Percentiles rank a stretch among this genome's conserved stretches.
These are phyloP conservation scores for Branchellion lobata DNA, from an alignment of 2,888 invertebrate species.

Conservation along the genomic window DNA sequence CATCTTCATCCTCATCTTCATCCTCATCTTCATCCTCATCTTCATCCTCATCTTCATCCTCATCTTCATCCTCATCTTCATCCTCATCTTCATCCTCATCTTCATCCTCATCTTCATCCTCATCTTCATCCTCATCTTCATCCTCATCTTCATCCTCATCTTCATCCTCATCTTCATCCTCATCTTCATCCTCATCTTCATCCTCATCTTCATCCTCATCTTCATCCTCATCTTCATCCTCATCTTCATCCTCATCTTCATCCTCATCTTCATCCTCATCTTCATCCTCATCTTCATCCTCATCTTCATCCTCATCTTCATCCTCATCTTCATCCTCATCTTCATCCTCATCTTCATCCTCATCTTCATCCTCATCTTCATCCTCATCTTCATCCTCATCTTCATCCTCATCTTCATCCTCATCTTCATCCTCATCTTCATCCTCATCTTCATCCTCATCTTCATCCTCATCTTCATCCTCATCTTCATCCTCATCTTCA, in stretches of 20 bases:
- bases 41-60: slow-evolving; percentile 27
- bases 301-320: slow-evolving; percentile 19
- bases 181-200: slow-evolving; percentile 4
- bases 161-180: slow-evolving; percentile 31
- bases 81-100: slow-evolving; percentile 24
- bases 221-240: slow-evolving; percentile 30
- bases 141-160: slow-evolving; percentile 27
- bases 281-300: slow-evolving; percentile 17
- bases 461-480: slow-evolving; percentile 9
- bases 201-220: slow-evolving; percentile 24
- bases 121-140: not conserved
- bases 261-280: not conserved
- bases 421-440: slow-evolving; percentile 30
- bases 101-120: slow-evolving; percentile 15
- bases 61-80: slow-evolving; percentile 1
- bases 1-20: slow-evolving; percentile 23
- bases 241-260: slow-evolving; percentile 33
- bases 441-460: slow-evolving; percentile 34
- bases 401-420: slow-evolving; percentile 13
- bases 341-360: slow-evolving; percentile 27
- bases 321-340: not conserved
- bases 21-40: slow-evolving; percentile 31
- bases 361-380: slow-evolving; percentile 27
- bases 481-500: slow-evolving; percentile 17
- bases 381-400: slow-evolving; percentile 17